Percentiles rank a stretch among this genome's conserved stretches.
These are phyloP conservation scores for Danaus melanippus DNA, from an alignment of 1,140 invertebrate species.

Conservation along the genomic window DNA sequence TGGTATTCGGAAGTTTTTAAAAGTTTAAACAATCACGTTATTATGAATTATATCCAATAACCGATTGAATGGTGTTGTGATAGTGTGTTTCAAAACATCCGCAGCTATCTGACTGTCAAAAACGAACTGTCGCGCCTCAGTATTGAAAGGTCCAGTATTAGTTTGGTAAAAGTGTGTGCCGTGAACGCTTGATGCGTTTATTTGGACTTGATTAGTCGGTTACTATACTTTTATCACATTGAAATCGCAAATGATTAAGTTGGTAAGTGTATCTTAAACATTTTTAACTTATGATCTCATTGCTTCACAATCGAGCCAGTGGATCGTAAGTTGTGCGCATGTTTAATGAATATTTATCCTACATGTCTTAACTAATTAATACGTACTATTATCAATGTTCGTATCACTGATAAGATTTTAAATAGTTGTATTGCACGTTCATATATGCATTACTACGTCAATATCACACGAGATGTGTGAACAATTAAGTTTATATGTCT, in stretches of 20 bases:
- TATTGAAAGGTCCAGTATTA: conserved; percentile 51
- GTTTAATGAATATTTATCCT: too few species aligned
- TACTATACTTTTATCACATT: conserved; percentile 33
- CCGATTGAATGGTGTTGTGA: conserved; percentile 54
- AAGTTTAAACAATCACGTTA: conserved; percentile 6
- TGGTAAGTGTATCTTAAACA: conserved; percentile 46
- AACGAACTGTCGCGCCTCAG: conserved; percentile 43
- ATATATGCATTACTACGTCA: too few species aligned
- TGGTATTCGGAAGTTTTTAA: too few species aligned
- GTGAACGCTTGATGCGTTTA: conserved; percentile 58
- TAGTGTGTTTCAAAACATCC: conserved; percentile 39
- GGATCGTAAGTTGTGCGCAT: too few species aligned
- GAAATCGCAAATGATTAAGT: conserved; percentile 54
- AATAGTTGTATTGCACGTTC: too few species aligned
- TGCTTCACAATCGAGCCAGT: too few species aligned
- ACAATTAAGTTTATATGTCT: too few species aligned
- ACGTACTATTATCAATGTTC: too few species aligned
- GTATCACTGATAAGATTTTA: too few species aligned
- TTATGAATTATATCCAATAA: conserved; percentile 37
- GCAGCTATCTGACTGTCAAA: conserved; percentile 38
- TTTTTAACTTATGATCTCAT: too few species aligned
- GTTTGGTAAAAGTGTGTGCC: conserved; percentile 66
- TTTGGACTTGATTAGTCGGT: conserved; percentile 52
- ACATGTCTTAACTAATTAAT: too few species aligned
- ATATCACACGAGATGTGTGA: too few species aligned